Base-by-base conservation (phyloP, 2,888 invertebrate genomes). In the Pandemis heparana region DNA sequence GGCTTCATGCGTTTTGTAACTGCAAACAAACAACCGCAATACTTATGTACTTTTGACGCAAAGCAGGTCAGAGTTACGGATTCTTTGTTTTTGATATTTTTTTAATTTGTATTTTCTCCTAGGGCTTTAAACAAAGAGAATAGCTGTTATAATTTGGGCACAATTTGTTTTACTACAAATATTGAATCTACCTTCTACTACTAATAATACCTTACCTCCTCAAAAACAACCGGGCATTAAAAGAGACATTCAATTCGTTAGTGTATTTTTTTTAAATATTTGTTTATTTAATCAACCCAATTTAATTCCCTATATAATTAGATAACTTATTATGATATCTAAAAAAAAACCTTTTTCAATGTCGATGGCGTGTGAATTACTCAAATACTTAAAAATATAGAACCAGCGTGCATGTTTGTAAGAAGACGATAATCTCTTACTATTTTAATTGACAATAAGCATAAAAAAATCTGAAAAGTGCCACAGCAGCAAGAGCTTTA, bases 1-100 rank as follows among this genome's bases (percentile, higher is more conserved):
- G 59, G 60, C 70, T 70, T 64, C 65, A 53, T 65, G 64, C 51
- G 38, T 64, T 64, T 65, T 64, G 68, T 74, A 74, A 60, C 69
- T 74, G 41, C 61, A 41, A 61, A 69, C 64, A 70, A 69, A 70
- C 65, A 74, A 65, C 69, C 43, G 38, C 51, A 60, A 77, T 79
- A 78, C 81, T 78, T 77, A 79, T 72, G 79, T 81, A 78, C 79
- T 56, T 56, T 56, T 23, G 23, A 23, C 12, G 56, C 23, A 12
- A 53, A 56, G 23, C 12, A 56, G 23, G 23, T 32, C 23, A 32
- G 10, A 12, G 23, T 23, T 56, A 23, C 18, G 56, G 23, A 12
- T 56, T 56, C 56, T 56, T 23, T 56, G 4, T 56, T 12, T 56
- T 56, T 56, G n/a, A 0, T 53, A 7, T 23, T 10, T 56, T 23